A percentile compares a stretch with the other conserved stretches of the same genome.
These are phyloP conservation scores for Halotydeus destructor DNA, from an alignment of 1,140 invertebrate genomes.

Conservation along the genomic window DNA sequence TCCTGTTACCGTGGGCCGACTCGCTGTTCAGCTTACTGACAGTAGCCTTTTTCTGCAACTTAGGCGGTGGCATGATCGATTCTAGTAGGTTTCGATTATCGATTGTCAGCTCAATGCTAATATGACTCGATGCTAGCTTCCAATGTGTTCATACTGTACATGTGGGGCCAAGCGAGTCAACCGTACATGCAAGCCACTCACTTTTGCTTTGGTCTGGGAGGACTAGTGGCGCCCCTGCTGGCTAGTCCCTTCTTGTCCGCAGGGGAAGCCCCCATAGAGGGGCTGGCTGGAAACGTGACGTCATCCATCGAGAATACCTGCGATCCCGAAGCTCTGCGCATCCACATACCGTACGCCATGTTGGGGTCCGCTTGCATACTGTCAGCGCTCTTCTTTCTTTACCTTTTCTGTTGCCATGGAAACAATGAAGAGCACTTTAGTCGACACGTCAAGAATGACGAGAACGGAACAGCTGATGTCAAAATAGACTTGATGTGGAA, in stretches of 20 bases:
- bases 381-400: not conserved
- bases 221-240: conserved; percentile 30
- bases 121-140: no score
- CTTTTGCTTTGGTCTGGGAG: conserved; percentile 32
- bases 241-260: conserved; percentile 26
- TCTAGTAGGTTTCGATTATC: no score
- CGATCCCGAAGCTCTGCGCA: not conserved
- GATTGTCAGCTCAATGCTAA: no score
- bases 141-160: conserved; percentile 30
- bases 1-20: no score
- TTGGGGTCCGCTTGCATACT: not conserved
- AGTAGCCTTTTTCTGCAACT: no score
- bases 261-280: not conserved
- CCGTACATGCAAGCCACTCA: conserved; percentile 33
- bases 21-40: no score
- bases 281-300: not conserved
- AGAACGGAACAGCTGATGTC: no score
- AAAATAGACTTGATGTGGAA: no score
- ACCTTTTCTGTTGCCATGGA: not conserved
- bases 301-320: no score
- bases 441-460: not conserved
- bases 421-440: not conserved
- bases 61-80: no score
- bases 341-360: not conserved
- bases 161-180: conserved; percentile 29